Conservation (phyloP, 2,888 invertebrate species). For the Pseudoips prasinana region DNA sequence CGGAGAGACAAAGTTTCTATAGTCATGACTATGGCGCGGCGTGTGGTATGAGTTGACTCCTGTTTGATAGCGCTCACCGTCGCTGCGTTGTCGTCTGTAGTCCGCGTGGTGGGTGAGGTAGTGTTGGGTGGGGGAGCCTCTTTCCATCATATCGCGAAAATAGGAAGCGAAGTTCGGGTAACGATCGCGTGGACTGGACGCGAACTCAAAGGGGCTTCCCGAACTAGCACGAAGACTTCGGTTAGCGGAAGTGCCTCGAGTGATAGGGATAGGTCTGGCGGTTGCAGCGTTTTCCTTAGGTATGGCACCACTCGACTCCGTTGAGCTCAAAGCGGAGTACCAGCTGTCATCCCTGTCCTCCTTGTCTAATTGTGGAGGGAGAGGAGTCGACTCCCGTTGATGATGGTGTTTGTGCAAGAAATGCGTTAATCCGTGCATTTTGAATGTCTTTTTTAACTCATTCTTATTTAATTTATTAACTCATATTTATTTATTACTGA, state of each 20-base stretch:
- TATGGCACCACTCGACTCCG: slow-evolving; percentile 41
- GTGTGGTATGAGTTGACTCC: slow-evolving; percentile 54
- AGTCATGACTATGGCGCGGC: slow-evolving; percentile 54
- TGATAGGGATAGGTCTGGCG: slow-evolving; percentile 54
- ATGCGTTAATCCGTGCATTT: slow-evolving; percentile 76
- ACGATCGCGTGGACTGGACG: slow-evolving; percentile 69
- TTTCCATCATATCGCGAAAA: slow-evolving; percentile 67
- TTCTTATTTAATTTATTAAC: not conserved
- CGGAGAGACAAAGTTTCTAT: slow-evolving; percentile 72
- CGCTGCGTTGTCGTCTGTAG: slow-evolving; percentile 50
- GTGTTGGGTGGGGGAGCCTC: slow-evolving; percentile 41
- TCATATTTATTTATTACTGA: not conserved
- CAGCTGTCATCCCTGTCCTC: slow-evolving; percentile 75
- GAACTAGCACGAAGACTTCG: slow-evolving; percentile 51
- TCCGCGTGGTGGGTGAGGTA: slow-evolving; percentile 56
- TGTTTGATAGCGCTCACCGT: slow-evolving; percentile 57
- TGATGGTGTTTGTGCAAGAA: slow-evolving; percentile 65
- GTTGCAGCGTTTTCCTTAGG: slow-evolving; percentile 38
- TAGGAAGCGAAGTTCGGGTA: slow-evolving; percentile 73
- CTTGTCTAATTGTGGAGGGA: slow-evolving; percentile 40
- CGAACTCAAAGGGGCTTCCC: slow-evolving; percentile 58
- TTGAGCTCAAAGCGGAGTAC: slow-evolving; percentile 58
- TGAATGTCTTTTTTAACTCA: slow-evolving; percentile 16
- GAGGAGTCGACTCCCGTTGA: slow-evolving; percentile 55
- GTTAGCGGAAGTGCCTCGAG: slow-evolving; percentile 49